A percentile compares a stretch with the other conserved stretches of the same genome.
Evolutionary conservation across 2,888 invertebrate genomes (phyloP).

Genomic region (Reticulitermes lucifugus): DNA sequence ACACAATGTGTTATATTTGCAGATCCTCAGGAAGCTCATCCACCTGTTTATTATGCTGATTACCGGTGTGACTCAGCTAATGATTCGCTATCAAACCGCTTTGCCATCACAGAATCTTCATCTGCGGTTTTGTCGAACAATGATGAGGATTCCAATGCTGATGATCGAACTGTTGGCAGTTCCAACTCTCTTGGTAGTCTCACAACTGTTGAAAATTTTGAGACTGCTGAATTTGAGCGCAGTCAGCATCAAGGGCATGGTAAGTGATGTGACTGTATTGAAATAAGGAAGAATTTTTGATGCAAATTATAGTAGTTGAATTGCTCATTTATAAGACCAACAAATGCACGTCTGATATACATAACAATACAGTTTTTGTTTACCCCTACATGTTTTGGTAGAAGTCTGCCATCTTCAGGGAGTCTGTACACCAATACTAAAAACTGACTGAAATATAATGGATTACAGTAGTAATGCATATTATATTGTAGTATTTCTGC

Average conservation of each 20-base stretch:
- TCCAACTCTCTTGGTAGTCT: conserved; percentile 48
- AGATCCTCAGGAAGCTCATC: conserved; percentile 51
- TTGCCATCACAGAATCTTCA: conserved; percentile 43
- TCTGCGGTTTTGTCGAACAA: conserved; percentile 42
- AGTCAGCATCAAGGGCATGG: conserved; percentile 6
- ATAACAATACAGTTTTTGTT: no score
- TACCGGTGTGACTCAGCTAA: conserved; percentile 46
- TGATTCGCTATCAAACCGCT: conserved; percentile 40
- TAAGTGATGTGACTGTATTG: background rate
- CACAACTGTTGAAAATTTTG: conserved; percentile 51
- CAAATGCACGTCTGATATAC: no score
- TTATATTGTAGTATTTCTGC: no score
- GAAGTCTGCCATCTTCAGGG: no score
- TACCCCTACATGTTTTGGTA: no score
- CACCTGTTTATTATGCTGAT: conserved; percentile 49
- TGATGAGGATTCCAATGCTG: conserved; percentile 46
- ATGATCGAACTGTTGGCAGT: conserved; percentile 47
- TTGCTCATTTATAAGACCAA: no score
- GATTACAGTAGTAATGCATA: no score
- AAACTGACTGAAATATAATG: no score
- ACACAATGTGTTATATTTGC: conserved; percentile 48
- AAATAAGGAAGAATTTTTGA: no score
- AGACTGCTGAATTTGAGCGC: conserved; percentile 42
- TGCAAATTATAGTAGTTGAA: no score
- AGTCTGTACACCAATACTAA: no score